Base-by-base conservation (phyloP, 2,113 vertebrate species). In the Cyprinus carpio region DNA sequence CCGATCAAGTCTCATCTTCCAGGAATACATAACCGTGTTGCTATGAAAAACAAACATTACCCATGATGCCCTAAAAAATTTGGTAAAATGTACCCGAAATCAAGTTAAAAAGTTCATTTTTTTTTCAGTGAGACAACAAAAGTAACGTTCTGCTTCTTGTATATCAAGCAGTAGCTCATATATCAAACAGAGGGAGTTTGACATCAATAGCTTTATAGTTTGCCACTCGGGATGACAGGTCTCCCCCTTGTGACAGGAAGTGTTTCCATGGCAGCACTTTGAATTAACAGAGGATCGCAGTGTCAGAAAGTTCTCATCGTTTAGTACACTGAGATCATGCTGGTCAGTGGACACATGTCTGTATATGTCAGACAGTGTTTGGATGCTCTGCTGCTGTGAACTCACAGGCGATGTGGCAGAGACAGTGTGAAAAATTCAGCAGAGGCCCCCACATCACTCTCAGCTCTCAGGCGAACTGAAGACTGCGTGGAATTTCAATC, bases 221-320 rank as follows among this genome's bases (percentile, higher is more conserved):
- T 72, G 37, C 54, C 78, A 85, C 67, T 76, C 27, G 7, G 71
- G 75, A 58, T 67, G 75, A 83, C 6, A 16, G 74, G 75, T 85
- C 15, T 75, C 64, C 62, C 83, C 16, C 67, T 82, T 23, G 58
- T 78, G 75, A 85, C 29, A 65, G 84, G 69, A 69, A 51, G 58
- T 54, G 83, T 89, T 87, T 69, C 81, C 81, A 89, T 87, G 83
- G 80, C 80, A 84, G 84, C 84, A 49, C 13, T 62, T 72, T 49
- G 25, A 82, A 85, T 86, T 51, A 86, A 81, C 56, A 88, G 23
- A 84, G 31, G 40, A 27, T 34, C 3, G 29, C 27, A 67, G 56
- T 72, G 83, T 84, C 82, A 83, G 79, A 43, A 81, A 69, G 62
- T 58, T 43, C 23, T 62, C 37, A 20, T 46, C 27, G 4, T 69